Evolutionary conservation across 2,888 invertebrate genomes (phyloP).

Genomic region (Julus scandinavius): DNA sequence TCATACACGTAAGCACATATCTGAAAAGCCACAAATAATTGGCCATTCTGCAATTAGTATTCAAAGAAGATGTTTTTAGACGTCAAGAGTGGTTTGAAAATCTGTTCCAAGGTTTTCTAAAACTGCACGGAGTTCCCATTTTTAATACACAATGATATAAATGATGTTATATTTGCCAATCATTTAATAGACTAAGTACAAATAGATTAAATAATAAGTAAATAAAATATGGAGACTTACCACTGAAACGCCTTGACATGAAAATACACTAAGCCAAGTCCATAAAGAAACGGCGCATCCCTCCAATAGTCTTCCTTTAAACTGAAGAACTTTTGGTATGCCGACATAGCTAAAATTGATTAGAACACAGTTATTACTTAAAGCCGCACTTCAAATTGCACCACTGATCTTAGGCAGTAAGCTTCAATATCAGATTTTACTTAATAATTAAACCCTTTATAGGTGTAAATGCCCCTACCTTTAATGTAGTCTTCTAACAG

Average conservation of each 20-base stretch:
- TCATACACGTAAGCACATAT: too few relatives aligned
- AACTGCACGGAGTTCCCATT: too few relatives aligned
- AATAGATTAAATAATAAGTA: neutral
- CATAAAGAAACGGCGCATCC: slow-evolving; percentile 89
- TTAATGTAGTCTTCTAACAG: slow-evolving; percentile 92
- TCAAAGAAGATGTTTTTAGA: too few relatives aligned
- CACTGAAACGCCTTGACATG: slow-evolving; percentile 95
- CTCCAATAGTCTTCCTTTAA: slow-evolving; percentile 85
- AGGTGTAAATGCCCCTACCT: slow-evolving; percentile 73
- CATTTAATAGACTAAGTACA: neutral
- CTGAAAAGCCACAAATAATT: too few relatives aligned
- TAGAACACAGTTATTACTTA: neutral
- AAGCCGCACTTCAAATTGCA: neutral
- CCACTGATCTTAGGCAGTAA: slow-evolving; percentile 27
- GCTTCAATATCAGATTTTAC: slow-evolving; percentile 11
- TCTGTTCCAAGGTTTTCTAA: too few relatives aligned
- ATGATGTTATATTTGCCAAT: too few relatives aligned
- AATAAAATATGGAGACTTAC: slow-evolving; percentile 74
- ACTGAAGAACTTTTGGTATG: slow-evolving; percentile 84
- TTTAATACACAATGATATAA: too few relatives aligned
- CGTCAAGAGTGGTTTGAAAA: too few relatives aligned
- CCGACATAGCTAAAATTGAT: slow-evolving; percentile 86
- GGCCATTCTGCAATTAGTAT: too few relatives aligned
- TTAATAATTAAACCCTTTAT: neutral
- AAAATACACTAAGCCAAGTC: slow-evolving; percentile 94